Evolutionary conservation across 2,797 vertebrate genomes (phyloP).

Genomic region (Austrolebias charrua): DNA sequence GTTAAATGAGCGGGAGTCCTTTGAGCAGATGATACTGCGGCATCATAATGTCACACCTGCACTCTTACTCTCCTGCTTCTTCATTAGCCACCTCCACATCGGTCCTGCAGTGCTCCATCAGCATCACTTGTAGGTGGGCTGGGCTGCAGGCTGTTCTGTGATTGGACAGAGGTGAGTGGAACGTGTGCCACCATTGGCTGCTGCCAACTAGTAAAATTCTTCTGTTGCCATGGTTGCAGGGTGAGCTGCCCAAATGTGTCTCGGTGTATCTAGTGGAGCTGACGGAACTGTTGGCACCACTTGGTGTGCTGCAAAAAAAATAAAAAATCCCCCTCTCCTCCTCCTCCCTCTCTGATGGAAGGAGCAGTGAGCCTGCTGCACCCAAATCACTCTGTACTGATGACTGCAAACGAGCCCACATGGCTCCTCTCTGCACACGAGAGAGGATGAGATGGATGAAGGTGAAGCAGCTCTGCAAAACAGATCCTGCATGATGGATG

Average conservation of each 20-base stretch:
- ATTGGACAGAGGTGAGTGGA: constrained; percentile 78
- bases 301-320: constrained; percentile 43
- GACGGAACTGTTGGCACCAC: constrained; percentile 72
- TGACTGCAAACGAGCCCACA: constrained; percentile 61
- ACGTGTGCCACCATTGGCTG: constrained; percentile 82
- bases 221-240: constrained; percentile 87
- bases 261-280: constrained; percentile 72
- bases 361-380: constrained; percentile 67
- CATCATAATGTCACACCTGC: constrained; percentile 34
- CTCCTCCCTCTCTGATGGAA: constrained; percentile 47
- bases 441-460: constrained; percentile 52
- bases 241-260: constrained; percentile 85
- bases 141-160: constrained; percentile 76
- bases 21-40: constrained; percentile 62
- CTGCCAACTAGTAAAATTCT: constrained; percentile 84
- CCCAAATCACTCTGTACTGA: constrained; percentile 62
- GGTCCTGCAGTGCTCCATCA: constrained; percentile 64
- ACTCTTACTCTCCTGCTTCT: constrained; percentile 47
- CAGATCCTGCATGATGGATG: constrained; percentile 54
- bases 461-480: constrained; percentile 52
- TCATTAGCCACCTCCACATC: constrained; percentile 66
- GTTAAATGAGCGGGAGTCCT: constrained; percentile 66
- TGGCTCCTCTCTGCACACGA: constrained; percentile 47
- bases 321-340: constrained; percentile 3
- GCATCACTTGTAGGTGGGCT: constrained; percentile 77